These are phyloP conservation scores for Drosophila nannoptera DNA, from an alignment of 1,140 invertebrate genomes.

Conservation along the genomic window DNA sequence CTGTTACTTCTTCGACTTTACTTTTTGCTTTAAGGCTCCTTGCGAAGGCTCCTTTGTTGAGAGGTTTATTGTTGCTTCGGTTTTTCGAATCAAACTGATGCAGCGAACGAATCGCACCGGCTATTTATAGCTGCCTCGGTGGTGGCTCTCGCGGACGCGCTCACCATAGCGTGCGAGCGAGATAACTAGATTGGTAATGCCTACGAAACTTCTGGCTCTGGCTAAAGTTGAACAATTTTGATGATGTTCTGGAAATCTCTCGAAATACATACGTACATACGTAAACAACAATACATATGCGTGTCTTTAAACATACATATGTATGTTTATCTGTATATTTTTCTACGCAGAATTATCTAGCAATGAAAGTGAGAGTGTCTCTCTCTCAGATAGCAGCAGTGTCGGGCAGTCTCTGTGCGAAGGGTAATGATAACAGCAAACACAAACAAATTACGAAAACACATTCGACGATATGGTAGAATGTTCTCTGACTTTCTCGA, in stretches of 20 bases:
- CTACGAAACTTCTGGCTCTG: conserved; percentile 50
- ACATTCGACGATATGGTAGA: background rate
- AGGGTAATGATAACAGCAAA: background rate
- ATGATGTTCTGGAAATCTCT: conserved; percentile 57
- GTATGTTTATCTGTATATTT: conserved; percentile 6
- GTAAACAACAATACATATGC: conserved; percentile 24
- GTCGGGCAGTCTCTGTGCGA: background rate
- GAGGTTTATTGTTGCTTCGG: conserved; percentile 39
- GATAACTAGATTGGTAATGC: conserved; percentile 15
- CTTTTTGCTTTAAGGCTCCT: background rate
- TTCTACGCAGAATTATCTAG: conserved; percentile 24
- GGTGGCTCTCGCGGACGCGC: conserved; percentile 26
- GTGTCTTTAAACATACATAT: conserved; percentile 13
- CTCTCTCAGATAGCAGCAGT: conserved; percentile 3
- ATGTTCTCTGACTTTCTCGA: background rate
- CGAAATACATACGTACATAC: conserved; percentile 37
- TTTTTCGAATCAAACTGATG: conserved; percentile 58
- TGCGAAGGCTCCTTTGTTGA: background rate
- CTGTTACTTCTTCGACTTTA: background rate
- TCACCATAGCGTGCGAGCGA: conserved; percentile 8
- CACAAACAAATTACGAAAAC: conserved; percentile 6
- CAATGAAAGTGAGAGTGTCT: conserved; percentile 33
- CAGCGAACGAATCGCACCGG: conserved; percentile 17
- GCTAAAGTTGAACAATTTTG: conserved; percentile 20
- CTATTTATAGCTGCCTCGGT: conserved; percentile 58